Conservation (phyloP, 2,888 invertebrate species). For the Sturmia bella region DNA sequence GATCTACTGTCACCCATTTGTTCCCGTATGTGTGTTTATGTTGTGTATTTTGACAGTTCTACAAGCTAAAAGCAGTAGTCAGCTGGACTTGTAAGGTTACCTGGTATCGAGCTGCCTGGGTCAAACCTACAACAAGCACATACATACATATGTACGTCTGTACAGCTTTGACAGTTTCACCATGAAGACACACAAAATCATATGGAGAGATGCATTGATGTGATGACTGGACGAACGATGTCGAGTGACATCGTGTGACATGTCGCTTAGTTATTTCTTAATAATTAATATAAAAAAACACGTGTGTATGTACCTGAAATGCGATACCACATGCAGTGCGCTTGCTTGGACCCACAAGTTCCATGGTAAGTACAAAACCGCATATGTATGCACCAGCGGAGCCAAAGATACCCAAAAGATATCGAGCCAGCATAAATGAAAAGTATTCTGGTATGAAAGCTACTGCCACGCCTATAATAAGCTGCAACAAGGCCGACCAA, state of each 20-base stretch:
- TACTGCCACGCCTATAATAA: constrained; percentile 87
- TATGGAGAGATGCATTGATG: too few relatives aligned
- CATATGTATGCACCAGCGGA: constrained; percentile 87
- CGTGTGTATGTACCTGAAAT: constrained; percentile 79
- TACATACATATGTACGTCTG: too few relatives aligned
- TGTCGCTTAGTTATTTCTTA: not conserved
- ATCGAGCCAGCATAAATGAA: constrained; percentile 86
- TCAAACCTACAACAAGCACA: too few relatives aligned
- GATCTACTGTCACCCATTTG: too few relatives aligned
- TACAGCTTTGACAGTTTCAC: too few relatives aligned
- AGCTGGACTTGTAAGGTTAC: too few relatives aligned
- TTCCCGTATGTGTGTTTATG: too few relatives aligned
- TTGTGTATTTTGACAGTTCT: too few relatives aligned
- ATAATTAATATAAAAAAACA: not conserved
- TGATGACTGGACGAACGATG: too few relatives aligned
- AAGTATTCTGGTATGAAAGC: constrained; percentile 91
- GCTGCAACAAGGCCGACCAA: constrained; percentile 88
- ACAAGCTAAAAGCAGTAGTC: too few relatives aligned
- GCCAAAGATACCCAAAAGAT: constrained; percentile 90
- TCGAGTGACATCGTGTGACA: too few relatives aligned
- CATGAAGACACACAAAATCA: not conserved
- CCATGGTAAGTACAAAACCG: constrained; percentile 87
- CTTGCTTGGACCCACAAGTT: constrained; percentile 90
- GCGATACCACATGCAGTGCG: constrained; percentile 91
- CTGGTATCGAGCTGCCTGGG: too few relatives aligned